Conservation (phyloP, 2,113 vertebrate genomes). For the Chloebia gouldiae region DNA sequence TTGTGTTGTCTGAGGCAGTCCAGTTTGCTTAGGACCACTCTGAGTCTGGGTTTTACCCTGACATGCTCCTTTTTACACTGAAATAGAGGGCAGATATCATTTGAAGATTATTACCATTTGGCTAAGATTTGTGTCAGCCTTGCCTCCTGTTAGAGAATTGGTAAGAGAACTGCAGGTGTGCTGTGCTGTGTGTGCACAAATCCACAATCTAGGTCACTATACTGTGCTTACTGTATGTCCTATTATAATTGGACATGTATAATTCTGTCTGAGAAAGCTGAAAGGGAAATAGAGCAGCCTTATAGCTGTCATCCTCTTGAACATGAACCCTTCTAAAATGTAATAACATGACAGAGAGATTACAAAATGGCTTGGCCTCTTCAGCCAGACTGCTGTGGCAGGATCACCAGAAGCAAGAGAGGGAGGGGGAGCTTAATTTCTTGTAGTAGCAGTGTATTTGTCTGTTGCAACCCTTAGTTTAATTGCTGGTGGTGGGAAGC, state of each 20-base stretch:
- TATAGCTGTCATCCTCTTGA: not conserved
- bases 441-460: not conserved
- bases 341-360: not conserved
- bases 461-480: not conserved
- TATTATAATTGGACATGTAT: rapidly evolving
- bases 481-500: not conserved
- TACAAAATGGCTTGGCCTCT: not conserved
- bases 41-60: not conserved
- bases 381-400: not conserved
- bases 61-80: not conserved
- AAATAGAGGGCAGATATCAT: not conserved
- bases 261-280: not conserved
- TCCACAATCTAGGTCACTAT: not conserved
- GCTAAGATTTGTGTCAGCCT: not conserved
- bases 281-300: not conserved
- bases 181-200: not conserved
- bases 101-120: not conserved
- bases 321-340: not conserved
- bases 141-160: not conserved
- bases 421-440: not conserved
- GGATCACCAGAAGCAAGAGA: not conserved
- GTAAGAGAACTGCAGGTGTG: not conserved
- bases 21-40: not conserved
- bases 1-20: not conserved
- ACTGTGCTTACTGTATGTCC: not conserved